Evolutionary conservation across 1,140 invertebrate genomes (phyloP), one percentile per base, ranked within the genome.

Genomic region (Elysia chlorotica): DNA sequence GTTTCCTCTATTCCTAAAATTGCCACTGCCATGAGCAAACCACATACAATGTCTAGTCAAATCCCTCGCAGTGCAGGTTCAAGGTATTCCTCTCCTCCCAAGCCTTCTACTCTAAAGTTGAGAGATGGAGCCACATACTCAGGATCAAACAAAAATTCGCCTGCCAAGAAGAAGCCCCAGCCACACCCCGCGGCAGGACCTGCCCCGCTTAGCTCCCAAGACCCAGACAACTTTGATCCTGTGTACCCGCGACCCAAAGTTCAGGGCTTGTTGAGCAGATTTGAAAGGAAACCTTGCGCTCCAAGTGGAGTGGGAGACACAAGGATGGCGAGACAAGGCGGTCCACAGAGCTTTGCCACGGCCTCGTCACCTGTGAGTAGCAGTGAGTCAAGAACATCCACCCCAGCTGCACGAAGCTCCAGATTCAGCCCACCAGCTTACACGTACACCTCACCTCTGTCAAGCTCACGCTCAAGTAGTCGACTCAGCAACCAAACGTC

Each of bases 321-420:
- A n/a, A n/a, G n/a, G n/a, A n/a, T n/a, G n/a, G 28, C 33, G 1
- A 69, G 54, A 59, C 57, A 56, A 62, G 69, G 69, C 33, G 69
- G 69, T n/a, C 57, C 69, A 2, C 69, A 71, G 25, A 23, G 25
- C 30, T 41, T 38, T n/a, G n/a, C 23, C 37, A 5, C 35, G 38
- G 37, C 63, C 2, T 37, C 48, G 3, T 23, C 28, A 14, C 2
- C 21, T 35, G 21, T 1, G 6, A 33, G 65, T 56, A 31, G 25
- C 17, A 25, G 35, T 38, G 6, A 37, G 21, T 68, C 65, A 54
- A 1, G 17, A 48, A 25, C 53, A 25, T 56, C 41, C 17, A 35
- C 33, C 23, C 5, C n/a, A n/a, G n/a, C n/a, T n/a, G n/a, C n/a
- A n/a, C n/a, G n/a, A n/a, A n/a, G n/a, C n/a, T n/a, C n/a, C n/a